Percentiles rank a stretch among this genome's conserved stretches.
Conservation (phyloP, 2,113 vertebrate species). For the Rousettus leschenaultii region DNA sequence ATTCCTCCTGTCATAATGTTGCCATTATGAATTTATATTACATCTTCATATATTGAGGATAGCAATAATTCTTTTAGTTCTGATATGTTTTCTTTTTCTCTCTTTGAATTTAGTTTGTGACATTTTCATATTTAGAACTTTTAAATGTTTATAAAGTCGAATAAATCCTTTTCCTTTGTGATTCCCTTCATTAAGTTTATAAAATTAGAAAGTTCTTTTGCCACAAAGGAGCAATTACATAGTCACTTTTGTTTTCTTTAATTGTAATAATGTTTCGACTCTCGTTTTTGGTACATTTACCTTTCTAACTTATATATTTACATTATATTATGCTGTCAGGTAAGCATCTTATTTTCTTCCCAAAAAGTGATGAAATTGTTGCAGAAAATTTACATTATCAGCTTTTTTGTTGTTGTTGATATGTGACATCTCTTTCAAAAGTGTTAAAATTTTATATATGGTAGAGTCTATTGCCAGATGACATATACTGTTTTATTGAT, state of each 20-base stretch:
- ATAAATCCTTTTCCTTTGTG: slow-evolving; percentile 3
- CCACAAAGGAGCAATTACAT: slow-evolving; percentile 23
- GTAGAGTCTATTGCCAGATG: not conserved
- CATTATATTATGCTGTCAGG: not conserved
- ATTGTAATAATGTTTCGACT: slow-evolving; percentile 31
- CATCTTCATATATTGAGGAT: not conserved
- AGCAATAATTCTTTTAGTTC: slow-evolving; percentile 1
- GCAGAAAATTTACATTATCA: not conserved
- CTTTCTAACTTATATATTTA: not conserved
- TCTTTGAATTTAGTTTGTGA: slow-evolving; percentile 23
- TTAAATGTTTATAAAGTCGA: slow-evolving; percentile 34
- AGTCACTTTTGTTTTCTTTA: slow-evolving; percentile 21
- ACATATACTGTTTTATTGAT: not conserved
- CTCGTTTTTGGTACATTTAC: not conserved
- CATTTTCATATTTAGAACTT: slow-evolving; percentile 2
- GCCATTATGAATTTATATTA: not conserved
- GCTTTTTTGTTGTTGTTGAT: not conserved
- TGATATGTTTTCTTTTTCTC: not conserved
- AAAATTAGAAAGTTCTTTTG: slow-evolving; percentile 37
- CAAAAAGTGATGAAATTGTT: not conserved
- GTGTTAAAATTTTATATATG: not conserved
- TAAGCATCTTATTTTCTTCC: slow-evolving; percentile 24
- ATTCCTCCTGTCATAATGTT: not conserved
- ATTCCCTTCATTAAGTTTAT: slow-evolving; percentile 48
- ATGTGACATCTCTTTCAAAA: not conserved